A percentile compares a stretch with the other conserved stretches of the same genome.
Evolutionary conservation across 1,140 invertebrate genomes (phyloP).

Genomic region (Drosophila lowei): DNA sequence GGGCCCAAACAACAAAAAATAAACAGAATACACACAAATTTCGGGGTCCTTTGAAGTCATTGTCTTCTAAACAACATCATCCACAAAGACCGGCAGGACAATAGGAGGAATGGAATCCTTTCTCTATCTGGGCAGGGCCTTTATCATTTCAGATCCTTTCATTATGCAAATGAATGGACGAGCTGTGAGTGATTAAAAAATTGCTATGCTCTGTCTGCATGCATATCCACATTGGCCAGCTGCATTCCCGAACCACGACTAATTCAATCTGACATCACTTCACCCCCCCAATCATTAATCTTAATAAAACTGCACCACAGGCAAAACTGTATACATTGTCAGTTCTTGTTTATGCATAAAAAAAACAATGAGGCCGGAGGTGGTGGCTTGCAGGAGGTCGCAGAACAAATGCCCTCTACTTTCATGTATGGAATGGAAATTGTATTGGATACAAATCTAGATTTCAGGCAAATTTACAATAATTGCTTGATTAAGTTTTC

Average conservation of each 20-base stretch:
- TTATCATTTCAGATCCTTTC: conserved; percentile 47
- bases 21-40: conserved; percentile 33
- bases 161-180: conserved; percentile 68
- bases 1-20: conserved; percentile 1
- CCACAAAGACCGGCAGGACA: conserved; percentile 37
- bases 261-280: conserved; percentile 55
- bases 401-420: not conserved
- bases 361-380: conserved; percentile 2
- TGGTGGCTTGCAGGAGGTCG: not conserved
- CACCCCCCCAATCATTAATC: conserved; percentile 66
- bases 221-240: conserved; percentile 32
- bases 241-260: conserved; percentile 45
- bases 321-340: conserved; percentile 32
- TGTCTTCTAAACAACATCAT: conserved; percentile 30
- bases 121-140: conserved; percentile 5
- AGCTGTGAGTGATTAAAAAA: conserved; percentile 62
- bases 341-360: conserved; percentile 42
- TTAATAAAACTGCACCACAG: conserved; percentile 64
- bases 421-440: no score
- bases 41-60: conserved; percentile 50
- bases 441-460: no score
- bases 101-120: conserved; percentile 12
- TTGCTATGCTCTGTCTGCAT: conserved; percentile 7
- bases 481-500: no score
- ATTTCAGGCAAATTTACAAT: no score